These are phyloP conservation scores for Alethe diademata DNA, from an alignment of 2,113 vertebrate species.

Conservation along the genomic window DNA sequence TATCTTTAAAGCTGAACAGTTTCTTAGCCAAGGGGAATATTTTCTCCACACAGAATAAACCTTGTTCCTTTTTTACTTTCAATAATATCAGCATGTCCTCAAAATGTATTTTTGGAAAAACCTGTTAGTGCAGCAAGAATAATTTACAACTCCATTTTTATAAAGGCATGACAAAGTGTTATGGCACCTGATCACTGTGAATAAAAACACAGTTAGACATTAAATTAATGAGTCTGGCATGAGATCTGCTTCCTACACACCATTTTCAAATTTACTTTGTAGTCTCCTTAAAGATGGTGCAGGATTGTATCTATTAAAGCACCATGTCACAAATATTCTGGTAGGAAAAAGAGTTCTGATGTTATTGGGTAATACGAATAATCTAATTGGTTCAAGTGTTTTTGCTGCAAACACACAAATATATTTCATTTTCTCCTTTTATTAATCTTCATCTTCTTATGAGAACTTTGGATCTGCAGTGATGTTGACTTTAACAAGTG, in stretches of 20 bases:
- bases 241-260: neutral
- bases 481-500: conserved; percentile 26
- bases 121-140: neutral
- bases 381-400: conserved; percentile 22
- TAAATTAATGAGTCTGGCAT: conserved; percentile 20
- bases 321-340: neutral
- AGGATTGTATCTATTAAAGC: neutral
- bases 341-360: conserved; percentile 15
- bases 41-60: neutral
- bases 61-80: neutral
- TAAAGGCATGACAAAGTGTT: neutral
- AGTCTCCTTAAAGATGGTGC: neutral
- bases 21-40: neutral
- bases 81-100: neutral
- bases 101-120: neutral
- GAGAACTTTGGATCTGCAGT: conserved; percentile 39
- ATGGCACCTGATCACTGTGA: neutral
- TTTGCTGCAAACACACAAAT: neutral
- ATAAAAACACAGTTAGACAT: neutral
- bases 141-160: neutral
- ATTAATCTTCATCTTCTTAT: conserved; percentile 12
- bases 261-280: neutral
- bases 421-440: conserved; percentile 24
- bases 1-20: neutral
- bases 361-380: conserved; percentile 20